These are phyloP conservation scores for Clarias platycephalus DNA, from an alignment of 2,797 vertebrate genomes.

Conservation along the genomic window DNA sequence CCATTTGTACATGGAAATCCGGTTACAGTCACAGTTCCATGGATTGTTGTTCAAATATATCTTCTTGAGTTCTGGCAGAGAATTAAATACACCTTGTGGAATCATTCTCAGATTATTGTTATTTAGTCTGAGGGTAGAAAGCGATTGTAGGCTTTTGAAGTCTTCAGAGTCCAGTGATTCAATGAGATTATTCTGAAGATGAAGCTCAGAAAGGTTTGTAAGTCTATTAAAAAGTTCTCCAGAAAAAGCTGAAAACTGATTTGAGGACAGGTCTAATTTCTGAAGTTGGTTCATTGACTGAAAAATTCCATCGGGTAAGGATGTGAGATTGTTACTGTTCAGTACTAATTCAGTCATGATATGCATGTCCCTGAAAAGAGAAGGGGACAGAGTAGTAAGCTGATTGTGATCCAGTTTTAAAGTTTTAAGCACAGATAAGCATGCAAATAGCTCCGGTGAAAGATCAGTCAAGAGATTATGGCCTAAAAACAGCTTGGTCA, in stretches of 20 bases:
- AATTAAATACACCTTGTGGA: slow-evolving; percentile 63
- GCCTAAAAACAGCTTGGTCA: slow-evolving; percentile 72
- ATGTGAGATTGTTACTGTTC: slow-evolving; percentile 71
- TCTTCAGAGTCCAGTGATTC: slow-evolving; percentile 58
- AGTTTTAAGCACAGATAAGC: slow-evolving; percentile 68
- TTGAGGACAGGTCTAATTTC: slow-evolving; percentile 74
- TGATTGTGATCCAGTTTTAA: slow-evolving; percentile 71
- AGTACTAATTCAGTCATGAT: slow-evolving; percentile 68
- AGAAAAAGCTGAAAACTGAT: slow-evolving; percentile 67
- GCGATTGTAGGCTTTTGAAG: slow-evolving; percentile 66
- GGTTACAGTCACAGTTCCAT: slow-evolving; percentile 82
- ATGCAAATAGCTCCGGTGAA: slow-evolving; percentile 68
- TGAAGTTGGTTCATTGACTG: slow-evolving; percentile 67
- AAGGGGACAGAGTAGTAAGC: slow-evolving; percentile 65
- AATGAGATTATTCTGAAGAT: slow-evolving; percentile 70
- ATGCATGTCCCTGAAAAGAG: slow-evolving; percentile 68
- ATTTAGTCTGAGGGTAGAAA: slow-evolving; percentile 69
- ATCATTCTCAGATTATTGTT: slow-evolving; percentile 61
- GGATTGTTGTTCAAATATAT: slow-evolving; percentile 75
- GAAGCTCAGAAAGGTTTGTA: slow-evolving; percentile 69
- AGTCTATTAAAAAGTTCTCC: slow-evolving; percentile 70
- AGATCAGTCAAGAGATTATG: slow-evolving; percentile 72
- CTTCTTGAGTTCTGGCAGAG: slow-evolving; percentile 65
- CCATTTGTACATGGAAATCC: slow-evolving; percentile 69
- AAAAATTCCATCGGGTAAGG: slow-evolving; percentile 72